A percentile compares a stretch with the other conserved stretches of the same genome.
Conservation (phyloP, 2,113 vertebrate species). For the Neoarius graeffei region DNA sequence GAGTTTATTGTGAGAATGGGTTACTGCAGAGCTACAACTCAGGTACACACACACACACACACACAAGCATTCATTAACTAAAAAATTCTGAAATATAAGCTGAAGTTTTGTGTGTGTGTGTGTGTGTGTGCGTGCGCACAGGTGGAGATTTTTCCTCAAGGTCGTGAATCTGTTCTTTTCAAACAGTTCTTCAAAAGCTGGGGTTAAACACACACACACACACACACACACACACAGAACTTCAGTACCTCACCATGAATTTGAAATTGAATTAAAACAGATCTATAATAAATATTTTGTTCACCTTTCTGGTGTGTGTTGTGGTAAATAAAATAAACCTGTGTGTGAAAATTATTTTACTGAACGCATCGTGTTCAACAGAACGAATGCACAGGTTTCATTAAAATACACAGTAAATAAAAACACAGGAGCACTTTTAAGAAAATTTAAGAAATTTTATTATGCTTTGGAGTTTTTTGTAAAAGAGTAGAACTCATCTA, state of each 20-base stretch:
- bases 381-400: background rate
- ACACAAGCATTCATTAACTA: too few relatives aligned
- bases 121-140: conserved; percentile 49
- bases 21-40: conserved; percentile 78
- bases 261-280: background rate
- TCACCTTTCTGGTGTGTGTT: background rate
- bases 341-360: background rate
- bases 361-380: background rate
- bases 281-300: background rate
- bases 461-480: background rate
- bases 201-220: conserved; percentile 72
- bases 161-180: conserved; percentile 84
- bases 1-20: conserved; percentile 82
- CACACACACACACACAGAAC: background rate
- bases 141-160: conserved; percentile 90
- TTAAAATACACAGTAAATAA: too few relatives aligned
- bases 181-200: conserved; percentile 89
- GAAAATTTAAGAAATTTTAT: background rate
- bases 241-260: background rate
- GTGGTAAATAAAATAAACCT: background rate
- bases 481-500: background rate
- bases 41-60: conserved; percentile 67
- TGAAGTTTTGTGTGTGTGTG: too few relatives aligned
- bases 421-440: background rate
- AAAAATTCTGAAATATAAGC: too few relatives aligned